Conservation (phyloP, 2,888 invertebrate species). For the Zootermopsis nevadensis region DNA sequence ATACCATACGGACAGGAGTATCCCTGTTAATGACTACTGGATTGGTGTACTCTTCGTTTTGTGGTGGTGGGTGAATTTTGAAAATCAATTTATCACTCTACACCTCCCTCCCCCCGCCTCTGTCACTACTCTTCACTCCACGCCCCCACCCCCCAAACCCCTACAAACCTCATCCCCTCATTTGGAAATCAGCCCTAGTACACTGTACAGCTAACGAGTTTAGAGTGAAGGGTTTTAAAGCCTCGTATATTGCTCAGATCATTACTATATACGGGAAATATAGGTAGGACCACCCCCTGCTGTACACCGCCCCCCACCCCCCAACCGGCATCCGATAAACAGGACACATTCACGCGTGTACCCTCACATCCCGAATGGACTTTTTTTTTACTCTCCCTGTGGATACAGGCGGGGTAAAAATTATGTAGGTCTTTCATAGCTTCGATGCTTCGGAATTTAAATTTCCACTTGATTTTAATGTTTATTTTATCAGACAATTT, state of each 20-base stretch:
- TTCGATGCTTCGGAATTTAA: neutral
- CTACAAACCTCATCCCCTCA: slow-evolving; percentile 27
- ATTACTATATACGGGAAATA: slow-evolving; percentile 44
- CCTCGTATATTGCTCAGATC: slow-evolving; percentile 45
- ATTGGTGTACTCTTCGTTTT: slow-evolving; percentile 53
- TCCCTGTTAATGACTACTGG: slow-evolving; percentile 47
- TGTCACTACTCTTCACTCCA: slow-evolving; percentile 42
- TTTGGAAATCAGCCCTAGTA: slow-evolving; percentile 38
- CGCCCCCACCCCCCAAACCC: neutral
- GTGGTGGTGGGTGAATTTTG: slow-evolving; percentile 53
- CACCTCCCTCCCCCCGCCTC: slow-evolving; percentile 42
- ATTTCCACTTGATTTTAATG: neutral
- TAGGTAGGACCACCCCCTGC: slow-evolving; percentile 30
- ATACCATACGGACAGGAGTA: slow-evolving; percentile 30
- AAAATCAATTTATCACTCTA: slow-evolving; percentile 54
- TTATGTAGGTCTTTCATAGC: slow-evolving; percentile 18
- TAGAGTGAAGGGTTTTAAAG: slow-evolving; percentile 42
- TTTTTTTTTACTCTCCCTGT: slow-evolving; percentile 29
- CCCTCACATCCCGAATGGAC: slow-evolving; percentile 21
- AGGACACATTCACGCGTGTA: slow-evolving; percentile 39
- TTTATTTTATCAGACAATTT: too few species aligned
- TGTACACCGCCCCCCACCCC: neutral
- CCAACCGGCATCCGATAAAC: neutral
- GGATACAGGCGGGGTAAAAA: slow-evolving; percentile 39
- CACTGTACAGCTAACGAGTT: slow-evolving; percentile 40